Conservation (phyloP, 2,113 vertebrate genomes). For the Sula dactylatra region DNA sequence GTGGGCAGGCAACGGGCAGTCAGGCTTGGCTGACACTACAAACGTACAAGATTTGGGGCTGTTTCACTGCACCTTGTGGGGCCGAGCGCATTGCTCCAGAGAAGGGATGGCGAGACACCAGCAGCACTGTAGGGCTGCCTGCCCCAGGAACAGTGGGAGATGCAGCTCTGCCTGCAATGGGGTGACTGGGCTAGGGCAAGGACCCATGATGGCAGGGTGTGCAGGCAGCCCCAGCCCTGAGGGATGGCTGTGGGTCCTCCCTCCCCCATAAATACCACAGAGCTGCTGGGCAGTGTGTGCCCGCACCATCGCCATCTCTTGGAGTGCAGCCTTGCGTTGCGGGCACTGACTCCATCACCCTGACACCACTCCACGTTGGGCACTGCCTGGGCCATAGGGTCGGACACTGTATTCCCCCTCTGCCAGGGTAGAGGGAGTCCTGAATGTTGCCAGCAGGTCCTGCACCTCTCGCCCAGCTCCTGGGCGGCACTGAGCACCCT, state of each 20-base stretch:
- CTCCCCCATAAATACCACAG: background rate
- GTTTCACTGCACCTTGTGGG: background rate
- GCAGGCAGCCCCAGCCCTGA: background rate
- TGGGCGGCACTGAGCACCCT: background rate
- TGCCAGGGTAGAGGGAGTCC: background rate
- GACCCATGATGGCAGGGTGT: accelerated
- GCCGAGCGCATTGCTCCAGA: accelerated
- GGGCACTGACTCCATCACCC: background rate
- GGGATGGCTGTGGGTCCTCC: background rate
- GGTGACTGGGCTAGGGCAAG: background rate
- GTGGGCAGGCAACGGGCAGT: accelerated
- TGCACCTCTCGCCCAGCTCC: background rate
- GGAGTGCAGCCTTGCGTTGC: background rate
- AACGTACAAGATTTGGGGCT: background rate
- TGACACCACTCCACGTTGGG: background rate
- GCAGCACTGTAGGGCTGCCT: background rate
- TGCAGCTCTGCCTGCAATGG: background rate
- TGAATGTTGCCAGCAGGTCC: background rate
- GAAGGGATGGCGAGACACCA: accelerated
- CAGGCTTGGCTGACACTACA: background rate
- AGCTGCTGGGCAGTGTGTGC: background rate
- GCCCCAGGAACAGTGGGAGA: accelerated
- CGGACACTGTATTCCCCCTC: background rate
- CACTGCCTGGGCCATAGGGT: background rate
- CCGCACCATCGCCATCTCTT: accelerated